Conservation (phyloP, 2,888 invertebrate genomes). For the Carpatolechia fugitivella region DNA sequence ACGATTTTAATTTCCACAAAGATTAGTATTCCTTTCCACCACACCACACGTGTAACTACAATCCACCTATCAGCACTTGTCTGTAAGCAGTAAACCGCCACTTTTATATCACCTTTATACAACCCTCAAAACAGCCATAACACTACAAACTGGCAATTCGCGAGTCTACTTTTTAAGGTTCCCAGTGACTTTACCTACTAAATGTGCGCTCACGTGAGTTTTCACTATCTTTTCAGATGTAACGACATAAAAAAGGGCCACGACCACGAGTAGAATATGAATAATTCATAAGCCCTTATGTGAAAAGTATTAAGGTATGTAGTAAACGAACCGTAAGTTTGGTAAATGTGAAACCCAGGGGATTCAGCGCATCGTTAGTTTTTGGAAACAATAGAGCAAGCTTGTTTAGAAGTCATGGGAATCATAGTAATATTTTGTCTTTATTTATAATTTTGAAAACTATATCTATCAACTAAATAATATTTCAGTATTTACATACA, state of each 20-base stretch:
- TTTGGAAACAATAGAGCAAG: background rate
- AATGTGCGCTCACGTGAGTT: slow-evolving; percentile 30
- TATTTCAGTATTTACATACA: too few species aligned
- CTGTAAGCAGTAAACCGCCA: too few species aligned
- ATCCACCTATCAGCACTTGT: too few species aligned
- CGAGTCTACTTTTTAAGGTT: background rate
- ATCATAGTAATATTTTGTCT: too few species aligned
- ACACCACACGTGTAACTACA: too few species aligned
- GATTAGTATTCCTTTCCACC: too few species aligned
- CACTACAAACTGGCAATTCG: background rate
- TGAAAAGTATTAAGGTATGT: slow-evolving; percentile 44
- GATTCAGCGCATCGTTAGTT: slow-evolving; percentile 12
- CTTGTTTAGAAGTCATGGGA: too few species aligned
- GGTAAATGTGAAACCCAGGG: slow-evolving; percentile 32
- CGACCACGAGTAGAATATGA: slow-evolving; percentile 44
- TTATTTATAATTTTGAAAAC: too few species aligned
- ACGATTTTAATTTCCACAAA: too few species aligned
- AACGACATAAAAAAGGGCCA: slow-evolving; percentile 50
- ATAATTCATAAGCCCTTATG: slow-evolving; percentile 56
- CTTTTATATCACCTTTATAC: too few species aligned
- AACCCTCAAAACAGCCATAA: background rate
- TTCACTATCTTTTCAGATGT: slow-evolving; percentile 34
- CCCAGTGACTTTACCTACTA: slow-evolving; percentile 26
- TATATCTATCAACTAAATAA: too few species aligned
- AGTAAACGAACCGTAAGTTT: slow-evolving; percentile 57